Percentiles rank a stretch among this genome's conserved stretches.
phyloP scores from a whole-genome alignment of 1,140 invertebrate species.

The Anagrus nilaparvatae region DNA sequence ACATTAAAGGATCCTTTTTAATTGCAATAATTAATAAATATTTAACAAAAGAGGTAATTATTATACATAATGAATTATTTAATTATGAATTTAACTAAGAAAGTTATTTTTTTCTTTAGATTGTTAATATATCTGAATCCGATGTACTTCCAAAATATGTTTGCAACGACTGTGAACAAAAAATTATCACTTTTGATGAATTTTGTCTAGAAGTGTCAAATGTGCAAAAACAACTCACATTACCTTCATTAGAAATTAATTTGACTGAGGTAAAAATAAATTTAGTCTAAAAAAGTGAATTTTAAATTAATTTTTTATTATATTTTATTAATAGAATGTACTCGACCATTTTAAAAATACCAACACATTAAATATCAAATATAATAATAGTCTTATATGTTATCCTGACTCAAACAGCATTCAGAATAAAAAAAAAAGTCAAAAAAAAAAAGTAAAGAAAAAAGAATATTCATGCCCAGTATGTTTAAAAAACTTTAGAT shows the following conservation, averaged over 20 bases:
- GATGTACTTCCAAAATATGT: slow-evolving; percentile 34
- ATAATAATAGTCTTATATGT: too few species aligned
- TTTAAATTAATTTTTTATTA: slow-evolving; percentile 3
- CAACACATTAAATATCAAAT: slow-evolving; percentile 19
- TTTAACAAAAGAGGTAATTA: slow-evolving; percentile 34
- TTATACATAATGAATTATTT: not conserved
- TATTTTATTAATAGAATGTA: slow-evolving; percentile 27
- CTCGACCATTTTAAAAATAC: slow-evolving; percentile 31
- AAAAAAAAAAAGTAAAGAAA: slow-evolving; percentile 12
- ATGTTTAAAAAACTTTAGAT: slow-evolving; percentile 34
- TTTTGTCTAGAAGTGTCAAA: slow-evolving; percentile 36
- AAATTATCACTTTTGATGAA: slow-evolving; percentile 33
- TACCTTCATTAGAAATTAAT: slow-evolving; percentile 33
- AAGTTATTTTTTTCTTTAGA: slow-evolving; percentile 19
- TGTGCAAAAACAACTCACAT: slow-evolving; percentile 33
- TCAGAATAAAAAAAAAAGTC: too few species aligned
- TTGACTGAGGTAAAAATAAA: slow-evolving; percentile 30
- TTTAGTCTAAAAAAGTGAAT: not conserved
- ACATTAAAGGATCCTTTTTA: slow-evolving; percentile 31
- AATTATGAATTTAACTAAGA: not conserved
- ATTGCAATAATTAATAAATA: slow-evolving; percentile 36
- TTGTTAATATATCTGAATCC: slow-evolving; percentile 30
- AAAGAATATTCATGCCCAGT: slow-evolving; percentile 27
- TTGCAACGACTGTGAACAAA: slow-evolving; percentile 36
- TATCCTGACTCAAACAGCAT: too few species aligned